Base-by-base conservation (phyloP, 2,888 invertebrate species). In the Luperina testacea region DNA sequence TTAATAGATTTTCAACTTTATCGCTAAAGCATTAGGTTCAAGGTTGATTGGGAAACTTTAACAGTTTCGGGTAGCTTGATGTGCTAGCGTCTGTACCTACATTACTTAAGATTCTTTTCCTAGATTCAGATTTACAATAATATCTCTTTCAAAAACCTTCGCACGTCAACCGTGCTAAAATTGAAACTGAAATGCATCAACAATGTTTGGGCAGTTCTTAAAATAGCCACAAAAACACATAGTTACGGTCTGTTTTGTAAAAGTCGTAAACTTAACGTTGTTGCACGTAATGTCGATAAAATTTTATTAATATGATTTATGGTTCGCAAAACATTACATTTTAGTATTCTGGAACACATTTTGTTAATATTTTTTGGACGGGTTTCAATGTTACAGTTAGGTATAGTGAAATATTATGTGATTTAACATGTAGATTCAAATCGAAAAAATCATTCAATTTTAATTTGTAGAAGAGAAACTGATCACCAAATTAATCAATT, bases 291-390 rank as follows among this genome's bases (percentile, higher is more conserved):
- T 61, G 53, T 45, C 80, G 32, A 68, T 86, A 77, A 75, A 77
- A 72, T 59, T 57, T 65, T 73, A 59, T 61, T 68, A 72, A 79
- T 68, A 59, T 79, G 69, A 81, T 86, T 87, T 86, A 87, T 76
- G 42, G n/a, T 48, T 9, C 2, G 5, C n/a, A 67, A 17, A 69
- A 70, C 2, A 13, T 48, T 13, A 70, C 2, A 2, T 45, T 42
- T 13, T 11, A 48, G 13, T 48, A 24, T 15, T 83, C 51, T 61
- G 13, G 13, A 24, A 82, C 20, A 20, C n/a, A 61, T 74, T 75
- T 51, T 61, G 71, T 72, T 42, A 20, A 53, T 48, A 64, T 15
- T 27, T 42, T 42, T 72, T 85, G 27, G 57, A 78, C 0, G 24
- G 17, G 24, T 75, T 72, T 72, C 45, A 64, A 74, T 79, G 68